Percentiles rank a stretch among this genome's conserved stretches.
Evolutionary conservation across 2,888 invertebrate genomes (phyloP).

Genomic region (Cataglyphis altisquamis): DNA sequence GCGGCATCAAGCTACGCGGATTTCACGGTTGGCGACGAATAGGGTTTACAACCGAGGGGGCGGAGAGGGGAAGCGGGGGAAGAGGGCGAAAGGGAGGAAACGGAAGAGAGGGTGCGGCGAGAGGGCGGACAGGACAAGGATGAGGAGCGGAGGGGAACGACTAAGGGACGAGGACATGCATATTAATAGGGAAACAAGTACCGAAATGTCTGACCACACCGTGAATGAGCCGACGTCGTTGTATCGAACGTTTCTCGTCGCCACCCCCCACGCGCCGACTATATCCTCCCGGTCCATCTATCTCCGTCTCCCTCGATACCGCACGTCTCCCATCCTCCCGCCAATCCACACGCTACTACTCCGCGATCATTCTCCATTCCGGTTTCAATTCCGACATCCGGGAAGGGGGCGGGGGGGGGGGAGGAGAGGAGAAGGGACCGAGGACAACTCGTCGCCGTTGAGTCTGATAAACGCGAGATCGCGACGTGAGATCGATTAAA

Average conservation of each 20-base stretch:
- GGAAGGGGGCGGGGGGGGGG: neutral
- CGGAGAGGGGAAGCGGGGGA: constrained; percentile 34
- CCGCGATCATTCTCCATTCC: constrained; percentile 58
- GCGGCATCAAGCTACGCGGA: constrained; percentile 67
- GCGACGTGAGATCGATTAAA: constrained; percentile 66
- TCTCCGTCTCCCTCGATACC: constrained; percentile 38
- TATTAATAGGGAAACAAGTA: constrained; percentile 82
- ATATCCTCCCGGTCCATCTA: constrained; percentile 5
- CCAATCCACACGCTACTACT: neutral
- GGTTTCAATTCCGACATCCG: constrained; percentile 69
- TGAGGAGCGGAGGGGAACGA: constrained; percentile 60
- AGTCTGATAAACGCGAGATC: constrained; percentile 66
- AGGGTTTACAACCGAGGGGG: constrained; percentile 46
- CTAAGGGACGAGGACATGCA: constrained; percentile 80
- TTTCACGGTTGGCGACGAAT: constrained; percentile 71
- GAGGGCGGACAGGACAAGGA: constrained; percentile 55
- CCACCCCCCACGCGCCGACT: neutral
- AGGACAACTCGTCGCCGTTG: constrained; percentile 63
- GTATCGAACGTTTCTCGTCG: constrained; percentile 73
- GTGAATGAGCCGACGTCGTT: constrained; percentile 78
- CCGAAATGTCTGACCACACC: constrained; percentile 79
- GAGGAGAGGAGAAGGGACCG: neutral
- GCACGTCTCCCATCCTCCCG: neutral
- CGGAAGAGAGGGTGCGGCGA: constrained; percentile 29
- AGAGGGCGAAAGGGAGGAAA: constrained; percentile 31